phyloP scores from a whole-genome alignment of 2,888 invertebrate species.

The Lycaena phlaeas region DNA sequence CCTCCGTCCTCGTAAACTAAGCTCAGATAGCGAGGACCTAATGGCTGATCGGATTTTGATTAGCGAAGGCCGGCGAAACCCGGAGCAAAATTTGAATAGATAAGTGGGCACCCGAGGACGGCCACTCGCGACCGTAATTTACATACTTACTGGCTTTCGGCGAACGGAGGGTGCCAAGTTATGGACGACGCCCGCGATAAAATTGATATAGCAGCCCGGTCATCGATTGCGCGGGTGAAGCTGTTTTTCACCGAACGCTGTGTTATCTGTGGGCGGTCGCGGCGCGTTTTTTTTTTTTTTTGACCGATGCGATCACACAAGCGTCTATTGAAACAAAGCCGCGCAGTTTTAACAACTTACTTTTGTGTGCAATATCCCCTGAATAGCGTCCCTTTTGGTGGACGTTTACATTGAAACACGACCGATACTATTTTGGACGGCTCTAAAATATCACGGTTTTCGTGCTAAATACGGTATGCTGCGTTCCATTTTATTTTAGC shows the following conservation, averaged over 20 bases:
- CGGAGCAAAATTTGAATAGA: conserved; percentile 71
- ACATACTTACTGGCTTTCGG: conserved; percentile 72
- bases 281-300: conserved; percentile 34
- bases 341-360: conserved; percentile 27
- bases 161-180: conserved; percentile 63
- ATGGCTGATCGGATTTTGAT: conserved; percentile 74
- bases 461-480: neutral
- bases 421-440: neutral
- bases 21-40: conserved; percentile 71
- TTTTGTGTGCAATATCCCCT: conserved; percentile 23
- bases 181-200: conserved; percentile 68
- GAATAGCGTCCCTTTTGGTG: conserved; percentile 20
- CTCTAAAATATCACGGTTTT: neutral
- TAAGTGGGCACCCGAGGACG: conserved; percentile 69
- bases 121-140: conserved; percentile 70
- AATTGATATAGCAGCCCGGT: conserved; percentile 67
- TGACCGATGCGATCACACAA: conserved; percentile 41
- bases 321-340: conserved; percentile 27
- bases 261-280: conserved; percentile 43
- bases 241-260: conserved; percentile 57
- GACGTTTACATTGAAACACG: conserved; percentile 12
- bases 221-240: conserved; percentile 57
- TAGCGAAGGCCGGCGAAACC: conserved; percentile 69
- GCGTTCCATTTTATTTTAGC: neutral
- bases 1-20: conserved; percentile 65